Percentiles rank a stretch among this genome's conserved stretches.
Conservation (phyloP, 1,140 invertebrate genomes). For the Nephila pilipes region DNA sequence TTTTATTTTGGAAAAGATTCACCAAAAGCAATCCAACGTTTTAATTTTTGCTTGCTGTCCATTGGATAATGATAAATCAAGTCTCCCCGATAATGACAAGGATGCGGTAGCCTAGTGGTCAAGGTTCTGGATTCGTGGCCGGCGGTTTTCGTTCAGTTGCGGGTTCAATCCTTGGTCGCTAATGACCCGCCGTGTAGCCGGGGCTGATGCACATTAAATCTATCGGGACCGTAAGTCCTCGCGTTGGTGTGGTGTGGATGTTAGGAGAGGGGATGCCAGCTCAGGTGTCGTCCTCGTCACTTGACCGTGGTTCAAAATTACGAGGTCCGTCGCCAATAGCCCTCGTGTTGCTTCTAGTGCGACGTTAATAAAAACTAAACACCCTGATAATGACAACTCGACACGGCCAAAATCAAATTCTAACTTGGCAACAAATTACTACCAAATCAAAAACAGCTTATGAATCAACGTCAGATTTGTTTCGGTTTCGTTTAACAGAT, state of each 20-base stretch:
- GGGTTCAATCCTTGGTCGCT: too few species aligned
- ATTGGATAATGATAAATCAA: too few species aligned
- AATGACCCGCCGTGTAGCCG: background rate
- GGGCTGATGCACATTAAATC: background rate
- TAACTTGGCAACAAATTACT: too few species aligned
- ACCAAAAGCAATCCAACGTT: too few species aligned
- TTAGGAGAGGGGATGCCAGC: background rate
- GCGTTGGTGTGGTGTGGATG: background rate
- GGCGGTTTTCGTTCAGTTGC: background rate
- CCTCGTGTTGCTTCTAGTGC: background rate
- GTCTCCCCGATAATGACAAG: accelerated
- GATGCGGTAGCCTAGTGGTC: background rate
- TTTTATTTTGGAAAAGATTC: too few species aligned
- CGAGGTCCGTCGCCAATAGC: background rate
- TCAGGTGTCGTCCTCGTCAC: background rate
- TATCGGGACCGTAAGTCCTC: background rate
- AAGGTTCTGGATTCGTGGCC: background rate
- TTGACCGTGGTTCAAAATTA: background rate
- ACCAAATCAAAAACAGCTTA: too few species aligned
- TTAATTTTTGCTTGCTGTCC: too few species aligned
- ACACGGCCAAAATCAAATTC: too few species aligned
- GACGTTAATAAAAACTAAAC: too few species aligned
- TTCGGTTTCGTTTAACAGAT: too few species aligned
- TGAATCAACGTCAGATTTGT: too few species aligned
- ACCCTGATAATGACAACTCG: too few species aligned